Evolutionary conservation across 2,888 invertebrate species (phyloP).

Genomic region (Escarpia spicata): DNA sequence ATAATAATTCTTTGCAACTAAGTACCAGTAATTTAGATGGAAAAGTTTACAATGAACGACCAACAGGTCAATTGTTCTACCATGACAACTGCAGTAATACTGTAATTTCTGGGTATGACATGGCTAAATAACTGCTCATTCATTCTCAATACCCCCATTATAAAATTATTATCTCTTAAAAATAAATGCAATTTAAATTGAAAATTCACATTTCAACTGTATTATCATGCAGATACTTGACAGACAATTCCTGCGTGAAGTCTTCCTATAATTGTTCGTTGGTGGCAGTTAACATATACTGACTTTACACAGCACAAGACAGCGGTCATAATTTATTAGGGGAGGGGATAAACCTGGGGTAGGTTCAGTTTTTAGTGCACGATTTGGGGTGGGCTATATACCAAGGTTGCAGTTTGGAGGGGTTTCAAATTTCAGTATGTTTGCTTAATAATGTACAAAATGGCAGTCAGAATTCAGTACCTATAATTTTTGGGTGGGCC

Average conservation of each 20-base stretch:
- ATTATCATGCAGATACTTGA: not conserved
- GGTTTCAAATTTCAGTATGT: too few species aligned
- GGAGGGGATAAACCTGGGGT: too few species aligned
- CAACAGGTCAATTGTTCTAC: not conserved
- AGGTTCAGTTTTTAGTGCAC: too few species aligned
- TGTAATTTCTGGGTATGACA: not conserved
- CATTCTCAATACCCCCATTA: not conserved
- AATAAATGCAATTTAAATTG: not conserved
- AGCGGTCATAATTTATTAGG: too few species aligned
- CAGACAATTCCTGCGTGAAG: not conserved
- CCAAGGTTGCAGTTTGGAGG: too few species aligned
- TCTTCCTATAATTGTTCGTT: not conserved
- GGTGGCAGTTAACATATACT: not conserved
- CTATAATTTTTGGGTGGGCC: too few species aligned
- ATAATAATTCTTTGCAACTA: not conserved
- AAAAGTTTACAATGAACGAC: not conserved
- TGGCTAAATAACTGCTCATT: not conserved
- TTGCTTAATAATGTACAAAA: too few species aligned
- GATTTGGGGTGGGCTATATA: too few species aligned
- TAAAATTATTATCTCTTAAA: not conserved
- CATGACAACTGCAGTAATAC: not conserved
- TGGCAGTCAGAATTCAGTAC: too few species aligned
- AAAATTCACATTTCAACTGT: not conserved
- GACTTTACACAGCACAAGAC: not conserved
- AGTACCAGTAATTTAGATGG: not conserved